These are phyloP conservation scores for Scelioninae gen. 1 DNA, from an alignment of 2,888 invertebrate species.

Conservation along the genomic window DNA sequence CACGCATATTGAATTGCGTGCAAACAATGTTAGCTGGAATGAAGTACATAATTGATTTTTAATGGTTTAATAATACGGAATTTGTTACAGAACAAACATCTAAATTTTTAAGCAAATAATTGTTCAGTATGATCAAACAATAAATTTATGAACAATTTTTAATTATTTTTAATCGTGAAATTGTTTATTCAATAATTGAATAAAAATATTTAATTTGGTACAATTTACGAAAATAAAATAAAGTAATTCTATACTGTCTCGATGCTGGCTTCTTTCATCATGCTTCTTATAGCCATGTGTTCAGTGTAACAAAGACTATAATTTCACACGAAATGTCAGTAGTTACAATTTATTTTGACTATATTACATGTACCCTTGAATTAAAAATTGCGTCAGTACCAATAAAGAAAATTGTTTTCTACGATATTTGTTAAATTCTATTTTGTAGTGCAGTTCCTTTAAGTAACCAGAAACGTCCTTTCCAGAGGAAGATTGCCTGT, in stretches of 20 bases:
- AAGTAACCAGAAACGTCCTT: neutral
- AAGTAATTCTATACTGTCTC: constrained; percentile 14
- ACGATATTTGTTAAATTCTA: constrained; percentile 16
- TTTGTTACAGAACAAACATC: constrained; percentile 12
- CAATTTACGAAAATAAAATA: no score
- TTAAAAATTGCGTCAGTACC: neutral
- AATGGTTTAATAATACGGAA: constrained; percentile 16
- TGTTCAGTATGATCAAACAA: no score
- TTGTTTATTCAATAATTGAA: no score
- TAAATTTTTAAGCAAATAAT: neutral
- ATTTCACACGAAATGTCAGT: constrained; percentile 47
- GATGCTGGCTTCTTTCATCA: constrained; percentile 29
- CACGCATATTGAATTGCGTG: constrained; percentile 1
- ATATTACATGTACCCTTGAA: constrained; percentile 22
- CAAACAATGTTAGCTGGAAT: neutral
- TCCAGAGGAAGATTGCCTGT: constrained; percentile 1
- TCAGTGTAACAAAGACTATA: constrained; percentile 42
- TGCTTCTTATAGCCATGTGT: constrained; percentile 33
- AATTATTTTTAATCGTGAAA: no score
- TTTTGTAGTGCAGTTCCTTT: constrained; percentile 5
- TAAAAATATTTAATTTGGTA: no score
- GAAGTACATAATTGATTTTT: constrained; percentile 28
- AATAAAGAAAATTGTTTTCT: neutral
- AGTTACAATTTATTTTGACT: constrained; percentile 56
- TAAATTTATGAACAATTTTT: no score